Percentiles rank a stretch among this genome's conserved stretches.
phyloP scores from a whole-genome alignment of 2,797 vertebrate genomes.

The Myiotriccus ornatus region DNA sequence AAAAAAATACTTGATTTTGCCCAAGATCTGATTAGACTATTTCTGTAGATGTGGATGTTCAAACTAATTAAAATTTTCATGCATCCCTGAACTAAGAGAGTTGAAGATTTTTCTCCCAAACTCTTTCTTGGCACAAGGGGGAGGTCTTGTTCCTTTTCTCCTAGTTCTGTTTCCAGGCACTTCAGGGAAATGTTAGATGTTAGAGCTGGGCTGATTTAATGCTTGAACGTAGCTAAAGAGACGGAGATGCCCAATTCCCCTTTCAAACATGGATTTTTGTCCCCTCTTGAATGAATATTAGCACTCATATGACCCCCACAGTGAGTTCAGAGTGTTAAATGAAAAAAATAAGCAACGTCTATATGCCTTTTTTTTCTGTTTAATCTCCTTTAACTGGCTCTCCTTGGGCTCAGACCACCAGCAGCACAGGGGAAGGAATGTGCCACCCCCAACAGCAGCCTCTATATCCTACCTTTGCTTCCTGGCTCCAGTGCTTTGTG shows the following conservation, averaged over 20 bases:
- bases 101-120: background rate
- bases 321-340: background rate
- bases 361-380: background rate
- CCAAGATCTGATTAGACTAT: background rate
- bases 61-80: background rate
- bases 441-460: background rate
- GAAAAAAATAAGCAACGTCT: background rate
- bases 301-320: background rate
- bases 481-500: background rate
- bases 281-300: background rate
- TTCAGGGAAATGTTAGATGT: background rate
- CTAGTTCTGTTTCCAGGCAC: background rate
- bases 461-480: background rate
- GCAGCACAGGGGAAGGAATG: background rate
- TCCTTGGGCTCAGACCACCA: background rate
- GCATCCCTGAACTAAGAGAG: background rate
- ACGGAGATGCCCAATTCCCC: background rate
- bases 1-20: background rate
- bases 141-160: slow-evolving; percentile 45
- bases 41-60: background rate
- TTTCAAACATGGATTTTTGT: background rate
- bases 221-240: background rate
- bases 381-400: background rate
- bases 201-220: background rate
- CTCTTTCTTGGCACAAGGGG: slow-evolving; percentile 44